Conservation (phyloP, 64 coral and sea anemone species). For the Dendronephthya gigantea region DNA sequence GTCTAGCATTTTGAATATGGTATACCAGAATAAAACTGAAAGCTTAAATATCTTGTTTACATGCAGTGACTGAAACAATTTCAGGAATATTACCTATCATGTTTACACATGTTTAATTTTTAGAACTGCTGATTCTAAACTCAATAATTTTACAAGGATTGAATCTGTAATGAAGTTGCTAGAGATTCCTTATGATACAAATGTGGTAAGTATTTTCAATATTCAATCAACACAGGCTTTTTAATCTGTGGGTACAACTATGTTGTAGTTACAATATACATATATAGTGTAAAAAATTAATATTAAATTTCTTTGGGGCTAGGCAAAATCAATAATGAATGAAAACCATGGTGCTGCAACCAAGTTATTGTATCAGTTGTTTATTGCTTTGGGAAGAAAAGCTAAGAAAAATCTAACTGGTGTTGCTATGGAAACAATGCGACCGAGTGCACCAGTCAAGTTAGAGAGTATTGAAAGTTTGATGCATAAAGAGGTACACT, state of each 20-base stretch:
- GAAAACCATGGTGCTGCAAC: conserved; percentile 82
- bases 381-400: conserved; percentile 89
- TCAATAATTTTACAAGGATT: conserved; percentile 88
- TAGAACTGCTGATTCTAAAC: conserved; percentile 91
- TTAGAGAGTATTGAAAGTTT: conserved; percentile 95
- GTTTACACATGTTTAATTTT: no score
- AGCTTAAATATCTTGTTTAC: no score
- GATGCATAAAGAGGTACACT: conserved; percentile 84
- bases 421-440: conserved; percentile 99
- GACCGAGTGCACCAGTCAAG: conserved; percentile 92
- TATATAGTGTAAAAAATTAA: no score
- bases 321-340: conserved; percentile 88
- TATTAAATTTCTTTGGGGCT: background rate
- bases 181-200: conserved; percentile 89
- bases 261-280: no score
- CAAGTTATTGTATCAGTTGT: conserved; percentile 84
- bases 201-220: conserved; percentile 54
- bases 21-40: no score
- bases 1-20: background rate
- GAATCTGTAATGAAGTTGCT: conserved; percentile 84
- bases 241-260: no score
- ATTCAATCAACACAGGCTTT: no score
- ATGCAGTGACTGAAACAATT: no score
- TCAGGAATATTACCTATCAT: no score
- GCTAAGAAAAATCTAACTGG: conserved; percentile 81